These are phyloP conservation scores for Gallinago solitaria DNA, from an alignment of 2,797 vertebrate genomes.

Conservation along the genomic window DNA sequence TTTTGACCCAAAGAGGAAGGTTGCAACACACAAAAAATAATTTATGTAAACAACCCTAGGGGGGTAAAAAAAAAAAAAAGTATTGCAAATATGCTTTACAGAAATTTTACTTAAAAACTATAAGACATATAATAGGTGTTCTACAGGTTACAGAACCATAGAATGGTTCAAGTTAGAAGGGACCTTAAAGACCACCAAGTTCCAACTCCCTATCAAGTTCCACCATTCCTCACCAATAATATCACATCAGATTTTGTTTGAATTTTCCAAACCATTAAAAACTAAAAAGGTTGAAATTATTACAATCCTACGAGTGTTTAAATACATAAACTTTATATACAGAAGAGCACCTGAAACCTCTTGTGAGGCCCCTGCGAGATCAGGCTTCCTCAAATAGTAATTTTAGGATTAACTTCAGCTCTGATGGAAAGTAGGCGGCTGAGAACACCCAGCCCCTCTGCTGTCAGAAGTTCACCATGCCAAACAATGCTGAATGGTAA, in stretches of 20 bases:
- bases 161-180: too few relatives aligned
- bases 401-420: background rate
- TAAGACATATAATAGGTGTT: background rate
- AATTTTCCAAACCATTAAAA: background rate
- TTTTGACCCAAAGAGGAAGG: background rate
- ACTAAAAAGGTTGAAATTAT: background rate
- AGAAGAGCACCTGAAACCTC: background rate
- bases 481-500: background rate
- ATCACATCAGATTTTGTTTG: rapidly evolving
- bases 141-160: background rate
- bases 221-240: background rate
- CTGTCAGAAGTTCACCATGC: background rate
- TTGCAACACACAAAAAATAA: background rate
- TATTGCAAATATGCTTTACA: background rate
- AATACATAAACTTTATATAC: background rate
- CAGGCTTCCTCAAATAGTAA: background rate
- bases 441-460: background rate
- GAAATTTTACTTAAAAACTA: background rate
- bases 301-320: background rate
- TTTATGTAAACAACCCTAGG: background rate
- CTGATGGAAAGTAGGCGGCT: background rate
- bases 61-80: background rate
- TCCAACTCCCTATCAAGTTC: background rate
- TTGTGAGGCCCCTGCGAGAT: background rate
- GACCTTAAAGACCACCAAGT: too few relatives aligned